These are phyloP conservation scores for Chrysaora quinquecirrha DNA, from an alignment of 30 jellyfish, hydroid and myxozoan genomes.

Conservation along the genomic window DNA sequence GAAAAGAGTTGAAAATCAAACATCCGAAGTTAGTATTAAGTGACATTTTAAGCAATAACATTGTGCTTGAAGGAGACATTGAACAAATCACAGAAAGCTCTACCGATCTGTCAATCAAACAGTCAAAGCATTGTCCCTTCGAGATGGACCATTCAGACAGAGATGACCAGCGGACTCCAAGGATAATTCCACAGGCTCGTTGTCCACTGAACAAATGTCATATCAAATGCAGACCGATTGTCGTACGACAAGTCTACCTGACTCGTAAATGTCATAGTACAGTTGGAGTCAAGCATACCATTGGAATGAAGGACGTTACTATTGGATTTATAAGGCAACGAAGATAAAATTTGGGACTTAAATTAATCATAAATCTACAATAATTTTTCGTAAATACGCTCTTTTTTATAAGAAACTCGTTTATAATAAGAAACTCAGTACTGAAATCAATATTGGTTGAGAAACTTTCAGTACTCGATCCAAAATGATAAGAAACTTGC, in stretches of 20 bases:
- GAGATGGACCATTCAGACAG: constrained; percentile 24
- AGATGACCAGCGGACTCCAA: constrained; percentile 43
- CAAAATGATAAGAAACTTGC: too few relatives aligned
- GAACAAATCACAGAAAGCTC: constrained; percentile 6
- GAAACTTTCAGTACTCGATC: too few relatives aligned
- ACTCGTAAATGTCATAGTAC: constrained; percentile 18
- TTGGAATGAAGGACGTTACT: background rate
- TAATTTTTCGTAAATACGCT: too few relatives aligned
- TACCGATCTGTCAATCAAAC: background rate
- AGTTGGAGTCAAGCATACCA: background rate
- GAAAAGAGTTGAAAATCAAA: background rate
- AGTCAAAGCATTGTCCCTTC: constrained; percentile 17
- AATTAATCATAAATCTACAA: too few relatives aligned
- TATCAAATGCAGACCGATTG: constrained; percentile 10
- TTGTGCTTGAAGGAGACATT: background rate
- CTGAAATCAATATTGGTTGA: too few relatives aligned
- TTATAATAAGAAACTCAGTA: too few relatives aligned
- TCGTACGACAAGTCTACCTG: constrained; percentile 3
- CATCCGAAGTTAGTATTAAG: background rate
- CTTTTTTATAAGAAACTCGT: too few relatives aligned
- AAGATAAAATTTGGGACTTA: too few relatives aligned
- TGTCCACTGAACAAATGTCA: constrained; percentile 42
- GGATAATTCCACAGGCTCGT: constrained; percentile 19
- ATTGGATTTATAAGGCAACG: constrained; percentile 28
- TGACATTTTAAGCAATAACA: background rate